Percentiles rank a stretch among this genome's conserved stretches.
Evolutionary conservation across 92 coral and sea anemone species (phyloP).

Genomic region (Porites lobata): DNA sequence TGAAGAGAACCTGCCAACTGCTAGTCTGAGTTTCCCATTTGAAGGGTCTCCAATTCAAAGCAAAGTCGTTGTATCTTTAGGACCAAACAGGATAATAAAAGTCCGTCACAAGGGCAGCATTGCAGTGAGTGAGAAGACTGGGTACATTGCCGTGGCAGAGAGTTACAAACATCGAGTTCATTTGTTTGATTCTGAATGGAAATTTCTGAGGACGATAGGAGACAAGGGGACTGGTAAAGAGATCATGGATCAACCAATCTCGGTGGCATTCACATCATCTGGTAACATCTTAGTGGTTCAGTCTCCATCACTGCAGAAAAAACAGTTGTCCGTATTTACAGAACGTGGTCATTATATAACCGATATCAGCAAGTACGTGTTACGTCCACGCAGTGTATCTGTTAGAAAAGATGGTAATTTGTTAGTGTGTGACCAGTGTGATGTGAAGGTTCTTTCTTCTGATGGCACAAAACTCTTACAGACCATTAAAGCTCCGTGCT

Average conservation of each 20-base stretch:
- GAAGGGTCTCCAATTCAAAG: background rate
- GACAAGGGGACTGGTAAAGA: background rate
- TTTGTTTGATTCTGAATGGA: background rate
- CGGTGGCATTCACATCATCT: constrained; percentile 25
- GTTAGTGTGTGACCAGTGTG: constrained; percentile 33
- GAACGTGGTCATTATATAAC: constrained; percentile 60
- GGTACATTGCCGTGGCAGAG: no score
- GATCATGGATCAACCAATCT: background rate
- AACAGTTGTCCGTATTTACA: constrained; percentile 26
- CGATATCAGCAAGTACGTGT: constrained; percentile 30
- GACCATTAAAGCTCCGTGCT: background rate
- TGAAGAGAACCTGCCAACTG: background rate
- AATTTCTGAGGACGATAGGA: constrained; percentile 1
- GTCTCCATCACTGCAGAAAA: no score
- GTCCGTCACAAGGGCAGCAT: background rate
- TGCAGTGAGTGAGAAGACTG: no score
- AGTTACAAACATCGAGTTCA: no score
- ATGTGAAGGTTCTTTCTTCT: constrained; percentile 8
- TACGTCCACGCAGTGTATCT: background rate
- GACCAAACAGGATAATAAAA: background rate
- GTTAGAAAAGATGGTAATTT: constrained; percentile 8
- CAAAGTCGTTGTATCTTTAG: background rate
- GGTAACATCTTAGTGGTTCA: constrained; percentile 26
- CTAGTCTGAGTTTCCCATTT: background rate
- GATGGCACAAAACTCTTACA: background rate